phyloP scores from a whole-genome alignment of 2,113 vertebrate genomes.

The Rostratula benghalensis region DNA sequence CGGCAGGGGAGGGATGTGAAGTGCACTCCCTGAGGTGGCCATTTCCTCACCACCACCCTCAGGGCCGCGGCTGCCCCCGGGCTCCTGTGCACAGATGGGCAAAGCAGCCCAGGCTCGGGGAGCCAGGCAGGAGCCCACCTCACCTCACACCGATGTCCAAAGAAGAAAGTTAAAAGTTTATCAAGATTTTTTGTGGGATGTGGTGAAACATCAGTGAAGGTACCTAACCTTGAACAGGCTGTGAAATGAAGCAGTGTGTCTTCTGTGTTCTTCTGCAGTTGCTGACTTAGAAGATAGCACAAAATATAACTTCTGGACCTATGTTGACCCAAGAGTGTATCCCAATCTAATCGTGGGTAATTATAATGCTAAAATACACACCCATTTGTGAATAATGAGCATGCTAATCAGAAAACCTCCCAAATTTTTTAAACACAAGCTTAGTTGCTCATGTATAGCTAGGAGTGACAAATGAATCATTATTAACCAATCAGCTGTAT shows the following conservation, averaged over 20 bases:
- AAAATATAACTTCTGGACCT: background rate
- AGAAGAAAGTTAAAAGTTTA: background rate
- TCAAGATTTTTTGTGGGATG: background rate
- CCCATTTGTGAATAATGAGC: background rate
- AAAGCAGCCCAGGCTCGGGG: background rate
- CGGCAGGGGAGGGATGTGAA: accelerated
- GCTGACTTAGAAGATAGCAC: background rate
- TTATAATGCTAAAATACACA: background rate
- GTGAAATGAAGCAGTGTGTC: background rate
- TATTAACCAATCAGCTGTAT: background rate
- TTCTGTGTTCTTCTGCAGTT: background rate
- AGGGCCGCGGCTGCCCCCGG: accelerated
- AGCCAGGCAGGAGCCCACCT: background rate
- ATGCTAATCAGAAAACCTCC: background rate
- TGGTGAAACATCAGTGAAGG: background rate
- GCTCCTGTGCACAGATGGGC: background rate
- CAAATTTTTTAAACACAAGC: background rate
- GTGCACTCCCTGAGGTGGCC: accelerated
- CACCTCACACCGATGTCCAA: background rate
- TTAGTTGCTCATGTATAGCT: background rate
- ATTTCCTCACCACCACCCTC: too few relatives aligned
- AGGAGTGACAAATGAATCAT: background rate
- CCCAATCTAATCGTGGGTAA: background rate
- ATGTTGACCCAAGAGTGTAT: background rate
- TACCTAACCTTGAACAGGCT: background rate